Evolutionary conservation across 2,113 vertebrate species (phyloP), one percentile per base, ranked within the genome.

Genomic region (Plotosus lineatus): DNA sequence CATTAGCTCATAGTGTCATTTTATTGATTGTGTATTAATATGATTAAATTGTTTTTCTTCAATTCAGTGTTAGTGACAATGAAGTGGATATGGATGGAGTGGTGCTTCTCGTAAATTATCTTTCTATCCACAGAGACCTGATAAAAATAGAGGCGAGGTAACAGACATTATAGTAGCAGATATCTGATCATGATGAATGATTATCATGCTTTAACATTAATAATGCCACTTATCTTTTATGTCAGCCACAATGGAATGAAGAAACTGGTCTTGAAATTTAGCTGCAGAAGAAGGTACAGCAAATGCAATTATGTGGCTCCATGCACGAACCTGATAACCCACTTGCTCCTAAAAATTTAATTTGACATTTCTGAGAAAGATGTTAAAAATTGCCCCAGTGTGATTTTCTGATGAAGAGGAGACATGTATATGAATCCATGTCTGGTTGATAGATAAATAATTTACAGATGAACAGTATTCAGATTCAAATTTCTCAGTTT

Each of bases 31-130:
- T n/a, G 11, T 69, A 50, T 72, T 4, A 63, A 4, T 83, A 50
- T 82, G 40, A 51, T 26, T 61, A n/a, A 63, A 26, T 79, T 17
- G 50, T 14, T 81, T 82, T 87, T 63, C 85, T 86, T 81, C 61
- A 33, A 12, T 75, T 23, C 80, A 98, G 96, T 80, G 85, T 93
- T 85, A 92, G 94, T 53, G 61, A 91, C 73, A 98, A 96, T 31
- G 33, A 21, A 31, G 83, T 95, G 55, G 92, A 89, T 77, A 85
- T 94, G 90, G 86, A 87, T 0, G 91, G 91, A 0, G 87, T 93
- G 58, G 85, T 92, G 51, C 58, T 78, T 77, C 88, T 97, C 86
- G 88, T 90, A 38, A 76, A 14, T 14, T 90, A 87, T 80, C 87
- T 98, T 66, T 86, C 87, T 53, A 38, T 82, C 0, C 12, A 85